Base-by-base conservation (phyloP, 2,797 vertebrate species). In the Poecile montanus region DNA sequence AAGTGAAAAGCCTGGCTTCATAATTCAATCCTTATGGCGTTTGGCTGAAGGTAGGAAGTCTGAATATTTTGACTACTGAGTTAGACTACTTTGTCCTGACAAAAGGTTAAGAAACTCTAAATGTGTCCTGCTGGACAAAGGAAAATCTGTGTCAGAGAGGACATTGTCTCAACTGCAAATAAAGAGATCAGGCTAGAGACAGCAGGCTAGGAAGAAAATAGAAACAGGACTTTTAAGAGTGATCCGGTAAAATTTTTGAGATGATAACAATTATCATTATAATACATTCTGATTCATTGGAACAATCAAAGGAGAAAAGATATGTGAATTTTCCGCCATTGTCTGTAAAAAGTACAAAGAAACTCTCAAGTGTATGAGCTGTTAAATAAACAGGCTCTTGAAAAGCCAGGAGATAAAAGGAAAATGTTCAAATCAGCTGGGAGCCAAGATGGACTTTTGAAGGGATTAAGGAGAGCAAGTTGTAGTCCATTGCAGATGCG, bases 371-470 rank as follows among this genome's bases (percentile, higher is more conserved):
- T 45, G 50, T 7, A 71, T 7, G 10, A 50, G 47, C 53, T 77
- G 72, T 63, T 53, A 94, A 70, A 93, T n/a, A 90, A 90, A 80
- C 50, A 74, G 61, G 32, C 42, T 73, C n/a, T 62, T 93, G 71
- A 87, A 90, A 94, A 95, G 23, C 44, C 53, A 44, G 53, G 57
- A 93, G 57, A 76, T 67, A 71, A 91, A 87, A 87, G 16, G 25
- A 87, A 93, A 89, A 87, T 44, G 45, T 80, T 88, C 14, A 56
- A 89, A 73, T 87, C 81, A 85, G 47, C 58, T 84, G 76, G 66
- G n/a, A 93, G 40, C 48, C 67, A 70, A 38, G 19, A 13, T 51
- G 44, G 30, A 66, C 34, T 57, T 91, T 70, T 76, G 62, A 93
- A 81, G 29, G 45, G 40, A 73, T 86, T 91, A 91, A 88, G 63